A percentile compares a stretch with the other conserved stretches of the same genome.
Evolutionary conservation across 2,888 invertebrate species (phyloP).

Genomic region (Drosophila mayaguana): DNA sequence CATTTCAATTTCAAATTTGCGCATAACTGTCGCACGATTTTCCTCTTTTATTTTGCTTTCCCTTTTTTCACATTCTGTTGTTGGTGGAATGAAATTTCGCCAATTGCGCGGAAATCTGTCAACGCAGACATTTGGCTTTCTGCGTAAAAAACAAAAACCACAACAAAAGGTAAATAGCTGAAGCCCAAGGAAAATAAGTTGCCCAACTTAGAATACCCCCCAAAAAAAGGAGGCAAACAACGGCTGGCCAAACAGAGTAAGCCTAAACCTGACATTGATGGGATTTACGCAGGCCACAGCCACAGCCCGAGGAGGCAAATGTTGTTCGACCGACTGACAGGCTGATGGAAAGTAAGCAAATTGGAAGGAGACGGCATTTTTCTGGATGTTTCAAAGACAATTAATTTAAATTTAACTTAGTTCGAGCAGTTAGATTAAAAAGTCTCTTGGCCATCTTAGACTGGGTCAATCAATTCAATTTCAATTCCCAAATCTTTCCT

Average conservation of each 20-base stretch:
- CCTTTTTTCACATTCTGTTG: constrained; percentile 3
- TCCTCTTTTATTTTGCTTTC: neutral
- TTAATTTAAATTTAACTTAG: constrained; percentile 49
- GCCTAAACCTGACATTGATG: constrained; percentile 69
- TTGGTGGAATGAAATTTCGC: constrained; percentile 69
- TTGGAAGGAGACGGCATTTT: neutral
- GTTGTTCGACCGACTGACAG: constrained; percentile 42
- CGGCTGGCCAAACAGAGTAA: constrained; percentile 30
- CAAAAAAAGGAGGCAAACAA: constrained; percentile 14
- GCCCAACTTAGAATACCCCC: constrained; percentile 32
- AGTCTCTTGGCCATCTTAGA: neutral
- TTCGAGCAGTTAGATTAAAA: constrained; percentile 15
- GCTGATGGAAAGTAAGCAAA: constrained; percentile 24
- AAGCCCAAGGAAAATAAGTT: constrained; percentile 41
- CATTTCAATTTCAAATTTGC: constrained; percentile 62
- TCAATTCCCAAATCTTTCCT: neutral
- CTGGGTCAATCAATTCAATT: neutral
- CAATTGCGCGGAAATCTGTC: constrained; percentile 75
- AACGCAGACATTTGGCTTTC: constrained; percentile 30
- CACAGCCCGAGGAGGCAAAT: constrained; percentile 19
- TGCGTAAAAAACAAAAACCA: constrained; percentile 35
- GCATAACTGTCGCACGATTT: constrained; percentile 55
- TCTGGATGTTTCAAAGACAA: constrained; percentile 21
- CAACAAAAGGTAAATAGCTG: constrained; percentile 43
- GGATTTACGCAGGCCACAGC: constrained; percentile 53